Conservation (phyloP, 1,140 invertebrate species). For the Anadara kagoshimensis region DNA sequence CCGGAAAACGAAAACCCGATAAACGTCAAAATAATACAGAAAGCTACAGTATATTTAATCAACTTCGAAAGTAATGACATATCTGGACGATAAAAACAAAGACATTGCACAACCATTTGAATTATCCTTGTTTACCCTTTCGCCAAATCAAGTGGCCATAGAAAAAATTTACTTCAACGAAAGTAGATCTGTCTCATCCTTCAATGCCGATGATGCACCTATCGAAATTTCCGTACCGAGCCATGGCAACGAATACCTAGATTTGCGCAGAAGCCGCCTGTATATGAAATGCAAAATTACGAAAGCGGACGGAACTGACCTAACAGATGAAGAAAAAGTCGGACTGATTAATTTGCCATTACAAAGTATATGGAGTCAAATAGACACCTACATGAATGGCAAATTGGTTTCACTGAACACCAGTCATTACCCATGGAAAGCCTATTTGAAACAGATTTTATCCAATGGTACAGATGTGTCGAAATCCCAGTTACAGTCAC, state of each 20-base stretch:
- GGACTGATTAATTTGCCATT: slow-evolving; percentile 31
- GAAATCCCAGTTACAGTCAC: slow-evolving; percentile 13
- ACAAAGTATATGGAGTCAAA: slow-evolving; percentile 32
- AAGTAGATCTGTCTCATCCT: slow-evolving; percentile 30
- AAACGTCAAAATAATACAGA: too few relatives aligned
- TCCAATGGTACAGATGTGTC: slow-evolving; percentile 10
- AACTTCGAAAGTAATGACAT: slow-evolving; percentile 18
- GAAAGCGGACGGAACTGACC: slow-evolving; percentile 12
- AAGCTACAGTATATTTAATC: too few relatives aligned
- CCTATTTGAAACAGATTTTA: slow-evolving; percentile 24
- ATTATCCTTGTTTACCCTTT: slow-evolving; percentile 20
- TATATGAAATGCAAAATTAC: slow-evolving; percentile 29
- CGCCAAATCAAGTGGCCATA: slow-evolving; percentile 23
- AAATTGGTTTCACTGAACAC: slow-evolving; percentile 37
- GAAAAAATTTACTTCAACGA: slow-evolving; percentile 36
- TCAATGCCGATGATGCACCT: slow-evolving; percentile 14
- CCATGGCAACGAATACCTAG: slow-evolving; percentile 25
- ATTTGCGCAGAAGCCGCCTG: slow-evolving; percentile 17
- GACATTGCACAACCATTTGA: slow-evolving; percentile 26
- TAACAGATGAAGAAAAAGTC: slow-evolving; percentile 24
- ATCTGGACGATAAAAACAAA: slow-evolving; percentile 25
- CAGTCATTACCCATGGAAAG: slow-evolving; percentile 34
- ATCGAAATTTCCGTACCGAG: slow-evolving; percentile 31
- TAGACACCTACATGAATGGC: slow-evolving; percentile 36
- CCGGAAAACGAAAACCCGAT: not conserved